Conservation (phyloP, 2,888 invertebrate genomes). For the Axea sp. region DNA sequence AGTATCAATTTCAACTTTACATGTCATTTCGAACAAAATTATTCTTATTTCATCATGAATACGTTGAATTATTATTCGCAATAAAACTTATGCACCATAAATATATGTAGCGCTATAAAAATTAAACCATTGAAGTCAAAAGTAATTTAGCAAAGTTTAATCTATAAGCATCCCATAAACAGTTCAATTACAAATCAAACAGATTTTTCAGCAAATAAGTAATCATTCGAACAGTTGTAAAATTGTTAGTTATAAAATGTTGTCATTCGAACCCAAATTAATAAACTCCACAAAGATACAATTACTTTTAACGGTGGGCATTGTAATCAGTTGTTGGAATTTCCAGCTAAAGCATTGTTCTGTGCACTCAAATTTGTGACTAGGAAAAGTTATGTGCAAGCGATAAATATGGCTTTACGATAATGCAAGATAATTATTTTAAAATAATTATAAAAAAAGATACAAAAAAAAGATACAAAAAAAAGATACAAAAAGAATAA, state of each 20-base stretch:
- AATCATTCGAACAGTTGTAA: too few species aligned
- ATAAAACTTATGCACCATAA: too few species aligned
- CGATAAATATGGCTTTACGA: slow-evolving; percentile 23
- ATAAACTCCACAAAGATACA: slow-evolving; percentile 10
- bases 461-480: too few species aligned
- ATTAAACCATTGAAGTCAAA: too few species aligned
- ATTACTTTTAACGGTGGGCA: slow-evolving; percentile 8
- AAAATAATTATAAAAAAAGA: too few species aligned
- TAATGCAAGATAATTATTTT: not conserved
- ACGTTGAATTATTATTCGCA: not conserved
- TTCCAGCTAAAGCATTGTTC: slow-evolving; percentile 16
- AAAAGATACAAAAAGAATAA: too few species aligned
- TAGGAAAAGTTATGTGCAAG: slow-evolving; percentile 10
- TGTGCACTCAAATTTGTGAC: slow-evolving; percentile 16
- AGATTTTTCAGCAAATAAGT: too few species aligned
- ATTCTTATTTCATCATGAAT: not conserved
- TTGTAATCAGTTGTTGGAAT: slow-evolving; percentile 26
- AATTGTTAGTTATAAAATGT: too few species aligned
- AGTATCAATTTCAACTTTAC: slow-evolving; percentile 35
- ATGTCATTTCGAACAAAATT: slow-evolving; percentile 14
- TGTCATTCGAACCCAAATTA: slow-evolving; percentile 9
- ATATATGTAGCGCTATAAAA: too few species aligned
- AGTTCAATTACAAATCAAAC: too few species aligned
- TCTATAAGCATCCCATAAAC: too few species aligned
- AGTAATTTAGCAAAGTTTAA: too few species aligned